A percentile compares a stretch with the other conserved stretches of the same genome.
These are phyloP conservation scores for Sandelia bainsii DNA, from an alignment of 2,797 vertebrate genomes.

Conservation along the genomic window DNA sequence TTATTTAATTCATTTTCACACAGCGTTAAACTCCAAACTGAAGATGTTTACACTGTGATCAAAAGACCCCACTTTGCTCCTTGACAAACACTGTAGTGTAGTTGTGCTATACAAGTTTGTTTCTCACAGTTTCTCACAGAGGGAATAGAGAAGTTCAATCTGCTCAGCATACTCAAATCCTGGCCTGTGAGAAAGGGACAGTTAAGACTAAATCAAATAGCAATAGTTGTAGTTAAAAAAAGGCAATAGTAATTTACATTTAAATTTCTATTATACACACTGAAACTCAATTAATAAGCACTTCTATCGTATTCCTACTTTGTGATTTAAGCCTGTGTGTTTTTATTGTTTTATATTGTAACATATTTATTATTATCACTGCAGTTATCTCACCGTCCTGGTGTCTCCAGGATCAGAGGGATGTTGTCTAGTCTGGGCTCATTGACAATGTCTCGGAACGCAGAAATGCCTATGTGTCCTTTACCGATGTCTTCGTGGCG, in stretches of 20 bases:
- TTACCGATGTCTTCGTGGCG: conserved; percentile 87
- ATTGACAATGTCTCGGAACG: conserved; percentile 85
- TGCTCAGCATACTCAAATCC: conserved; percentile 84
- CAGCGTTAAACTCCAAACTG: neutral
- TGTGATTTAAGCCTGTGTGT: no score
- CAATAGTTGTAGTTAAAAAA: no score
- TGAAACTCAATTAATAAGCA: neutral
- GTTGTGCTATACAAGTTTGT: neutral
- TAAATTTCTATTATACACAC: neutral
- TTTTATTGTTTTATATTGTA: neutral
- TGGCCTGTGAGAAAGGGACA: conserved; percentile 67
- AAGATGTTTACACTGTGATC: neutral
- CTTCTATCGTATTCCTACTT: no score
- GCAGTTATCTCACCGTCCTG: conserved; percentile 77
- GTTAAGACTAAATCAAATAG: neutral
- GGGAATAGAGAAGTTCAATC: conserved; percentile 83
- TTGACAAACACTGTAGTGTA: neutral
- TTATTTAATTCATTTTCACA: conserved; percentile 20
- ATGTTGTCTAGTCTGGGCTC: conserved; percentile 85
- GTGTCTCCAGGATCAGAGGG: conserved; percentile 87
- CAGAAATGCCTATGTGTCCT: conserved; percentile 84
- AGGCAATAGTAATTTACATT: neutral
- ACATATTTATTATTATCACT: neutral
- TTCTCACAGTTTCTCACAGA: conserved; percentile 66
- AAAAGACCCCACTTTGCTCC: conserved; percentile 21